These are phyloP conservation scores for Aplidium turbinatum DNA, from an alignment of 23 tunicate genomes.

Conservation along the genomic window DNA sequence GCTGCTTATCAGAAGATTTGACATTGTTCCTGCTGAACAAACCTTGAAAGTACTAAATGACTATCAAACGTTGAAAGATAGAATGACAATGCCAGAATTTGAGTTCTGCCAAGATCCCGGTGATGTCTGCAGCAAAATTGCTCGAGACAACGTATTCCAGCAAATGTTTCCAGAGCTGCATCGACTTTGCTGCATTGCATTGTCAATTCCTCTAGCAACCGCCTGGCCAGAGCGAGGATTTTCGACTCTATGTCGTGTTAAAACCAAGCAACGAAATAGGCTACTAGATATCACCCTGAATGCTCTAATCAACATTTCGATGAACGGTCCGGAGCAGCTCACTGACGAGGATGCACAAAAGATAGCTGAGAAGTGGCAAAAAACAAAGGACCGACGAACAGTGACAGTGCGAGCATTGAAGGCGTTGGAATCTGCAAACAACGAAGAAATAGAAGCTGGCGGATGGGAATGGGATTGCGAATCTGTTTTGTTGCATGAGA, in stretches of 20 bases:
- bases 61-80: conserved; percentile 32
- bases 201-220: conserved; percentile 35
- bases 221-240: conserved; percentile 45
- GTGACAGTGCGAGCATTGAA: conserved; percentile 8
- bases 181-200: conserved; percentile 50
- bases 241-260: conserved; percentile 37
- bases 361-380: conserved; percentile 7
- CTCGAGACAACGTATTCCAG: conserved; percentile 38
- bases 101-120: conserved; percentile 44
- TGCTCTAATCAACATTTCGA: conserved; percentile 5
- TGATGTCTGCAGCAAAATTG: conserved; percentile 45
- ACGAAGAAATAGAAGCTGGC: conserved; percentile 9
- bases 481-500: conserved; percentile 29
- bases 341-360: conserved; percentile 2
- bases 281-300: conserved; percentile 38
- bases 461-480: too few relatives aligned
- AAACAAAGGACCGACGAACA: conserved; percentile 7
- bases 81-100: conserved; percentile 41
- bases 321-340: conserved; percentile 5
- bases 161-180: conserved; percentile 46
- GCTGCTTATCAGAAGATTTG: conserved; percentile 9
- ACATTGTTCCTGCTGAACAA: not conserved
- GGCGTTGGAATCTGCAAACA: not conserved
- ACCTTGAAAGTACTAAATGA: conserved; percentile 17
- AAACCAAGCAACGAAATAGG: conserved; percentile 37